Evolutionary conservation across 1,140 invertebrate genomes (phyloP), one percentile per base, ranked within the genome.

Genomic region (Listronotus oregonensis): DNA sequence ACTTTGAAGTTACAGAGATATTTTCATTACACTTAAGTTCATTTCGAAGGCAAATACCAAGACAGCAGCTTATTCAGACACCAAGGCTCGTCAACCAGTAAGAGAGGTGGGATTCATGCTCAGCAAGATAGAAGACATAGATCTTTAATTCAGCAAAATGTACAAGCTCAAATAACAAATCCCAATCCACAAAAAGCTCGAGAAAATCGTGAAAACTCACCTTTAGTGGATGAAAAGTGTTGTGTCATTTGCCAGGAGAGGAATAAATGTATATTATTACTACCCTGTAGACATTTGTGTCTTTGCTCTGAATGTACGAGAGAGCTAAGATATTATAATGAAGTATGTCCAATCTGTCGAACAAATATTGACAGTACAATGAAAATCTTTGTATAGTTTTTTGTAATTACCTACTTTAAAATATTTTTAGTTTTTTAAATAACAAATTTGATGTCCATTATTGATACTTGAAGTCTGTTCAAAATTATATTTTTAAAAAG

Each of bases 221-320:
- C 3, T 8, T 17, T 14, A 46, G 34, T 10, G 14, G 51, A 66
- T 32, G 68, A 70, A 15, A 62, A 32, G 27, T 65, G n/a, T 37
- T 73, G 71, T 67, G 64, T 73, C 6, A 65, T 71, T 32, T 73
- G 71, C 31, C 67, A 71, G 49, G 71, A 73, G 44, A 32, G 51
- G n/a, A 44, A 8, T 2, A 71, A 71, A 54, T 73, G 69, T 61
- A 52, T 73, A 37, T 40, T 73, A 37, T 47, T 73, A 14, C 49
- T 73, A 21, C 69, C 69, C 12, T 73, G 71, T 40, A 69, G 49
- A 54, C 71, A 73, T 63, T 17, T 73, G 32, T 73, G 71, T 46
- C 44, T 69, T 27, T 73, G 71, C 52, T 31, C n/a, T n/a, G 64
- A 69, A 58, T 73, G 71, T 64, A 60, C 39, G 9, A 27, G 37